These are phyloP conservation scores for Drosophila macrospina DNA, from an alignment of 2,888 invertebrate genomes.

Conservation along the genomic window DNA sequence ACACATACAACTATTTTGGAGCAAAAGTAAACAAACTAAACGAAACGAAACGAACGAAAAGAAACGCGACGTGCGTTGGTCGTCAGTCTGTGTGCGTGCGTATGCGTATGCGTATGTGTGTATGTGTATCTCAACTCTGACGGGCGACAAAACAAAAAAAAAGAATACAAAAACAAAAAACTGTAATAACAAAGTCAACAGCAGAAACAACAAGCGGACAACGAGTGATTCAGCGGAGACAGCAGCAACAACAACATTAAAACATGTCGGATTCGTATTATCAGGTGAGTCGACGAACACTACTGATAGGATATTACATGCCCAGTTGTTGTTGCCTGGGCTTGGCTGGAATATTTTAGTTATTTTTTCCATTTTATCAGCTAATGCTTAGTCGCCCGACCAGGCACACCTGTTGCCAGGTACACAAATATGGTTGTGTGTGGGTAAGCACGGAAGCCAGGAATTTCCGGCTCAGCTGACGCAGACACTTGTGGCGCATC, in stretches of 20 bases:
- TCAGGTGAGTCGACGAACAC: slow-evolving; percentile 81
- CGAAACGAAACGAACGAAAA: slow-evolving; percentile 40
- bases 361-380: slow-evolving; percentile 37
- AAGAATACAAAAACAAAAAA: slow-evolving; percentile 7
- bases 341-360: slow-evolving; percentile 10
- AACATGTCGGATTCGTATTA: slow-evolving; percentile 86
- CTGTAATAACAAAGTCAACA: slow-evolving; percentile 43
- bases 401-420: slow-evolving; percentile 54
- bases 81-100: slow-evolving; percentile 41
- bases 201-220: slow-evolving; percentile 28
- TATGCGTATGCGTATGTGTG: slow-evolving; percentile 43
- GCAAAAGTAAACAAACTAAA: slow-evolving; percentile 71
- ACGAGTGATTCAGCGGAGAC: slow-evolving; percentile 48
- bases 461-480: slow-evolving; percentile 71
- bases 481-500: slow-evolving; percentile 62
- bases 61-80: slow-evolving; percentile 56
- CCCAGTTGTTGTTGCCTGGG: slow-evolving; percentile 36
- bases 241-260: slow-evolving; percentile 41
- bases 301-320: slow-evolving; percentile 55
- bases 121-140: slow-evolving; percentile 46
- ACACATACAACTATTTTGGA: slow-evolving; percentile 39
- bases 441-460: slow-evolving; percentile 38
- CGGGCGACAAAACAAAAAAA: slow-evolving; percentile 56
- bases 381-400: slow-evolving; percentile 15
- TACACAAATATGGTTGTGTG: slow-evolving; percentile 18